Evolutionary conservation across 1,140 invertebrate species (phyloP).

Genomic region (Spodoptera frugiperda): DNA sequence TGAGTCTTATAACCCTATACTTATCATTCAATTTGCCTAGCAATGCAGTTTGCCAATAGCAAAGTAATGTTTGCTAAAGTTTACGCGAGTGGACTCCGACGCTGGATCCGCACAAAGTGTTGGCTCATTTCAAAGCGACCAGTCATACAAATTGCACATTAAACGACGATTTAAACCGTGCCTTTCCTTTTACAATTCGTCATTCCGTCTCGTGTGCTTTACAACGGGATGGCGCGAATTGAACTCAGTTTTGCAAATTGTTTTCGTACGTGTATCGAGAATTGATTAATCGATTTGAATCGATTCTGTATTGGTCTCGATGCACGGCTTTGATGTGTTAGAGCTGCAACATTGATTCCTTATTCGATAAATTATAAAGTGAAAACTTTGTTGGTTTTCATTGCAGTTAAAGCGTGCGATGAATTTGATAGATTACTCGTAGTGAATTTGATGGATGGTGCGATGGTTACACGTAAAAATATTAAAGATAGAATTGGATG

Average conservation of each 20-base stretch:
- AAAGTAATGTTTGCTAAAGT: constrained; percentile 52
- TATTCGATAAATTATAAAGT: constrained; percentile 43
- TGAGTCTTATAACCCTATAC: constrained; percentile 12
- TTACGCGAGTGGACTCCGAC: constrained; percentile 69
- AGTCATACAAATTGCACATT: constrained; percentile 76
- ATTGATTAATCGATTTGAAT: constrained; percentile 44
- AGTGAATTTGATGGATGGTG: constrained; percentile 5
- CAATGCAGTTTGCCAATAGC: constrained; percentile 5
- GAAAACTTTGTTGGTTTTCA: constrained; percentile 33
- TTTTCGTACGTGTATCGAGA: constrained; percentile 56
- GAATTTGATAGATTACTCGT: constrained; percentile 12
- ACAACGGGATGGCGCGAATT: constrained; percentile 74
- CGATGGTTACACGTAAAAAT: not conserved
- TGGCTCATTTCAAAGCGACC: constrained; percentile 68
- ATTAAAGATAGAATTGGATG: not conserved
- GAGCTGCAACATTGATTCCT: constrained; percentile 31
- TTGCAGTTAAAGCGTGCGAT: constrained; percentile 22
- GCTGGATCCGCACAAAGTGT: constrained; percentile 65
- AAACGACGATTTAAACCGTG: constrained; percentile 64
- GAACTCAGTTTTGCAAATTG: constrained; percentile 68
- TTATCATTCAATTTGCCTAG: constrained; percentile 21
- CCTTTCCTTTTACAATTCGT: constrained; percentile 79
- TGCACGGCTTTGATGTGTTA: constrained; percentile 34
- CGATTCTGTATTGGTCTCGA: constrained; percentile 52
- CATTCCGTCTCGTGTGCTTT: constrained; percentile 69